Conservation (phyloP, 2,113 vertebrate genomes). For the Prionailurus viverrinus region DNA sequence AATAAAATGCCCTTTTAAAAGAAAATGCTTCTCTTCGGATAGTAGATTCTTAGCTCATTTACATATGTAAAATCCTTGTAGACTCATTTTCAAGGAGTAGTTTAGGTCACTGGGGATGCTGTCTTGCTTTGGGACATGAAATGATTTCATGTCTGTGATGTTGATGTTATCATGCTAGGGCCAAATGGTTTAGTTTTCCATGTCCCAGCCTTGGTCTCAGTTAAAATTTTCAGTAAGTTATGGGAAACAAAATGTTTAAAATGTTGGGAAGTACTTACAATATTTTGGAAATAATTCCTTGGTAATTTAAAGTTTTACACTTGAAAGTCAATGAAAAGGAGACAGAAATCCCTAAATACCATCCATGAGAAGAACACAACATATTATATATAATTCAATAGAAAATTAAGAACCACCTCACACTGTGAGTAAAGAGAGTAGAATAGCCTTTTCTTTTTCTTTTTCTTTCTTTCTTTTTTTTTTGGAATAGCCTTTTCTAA, state of each 20-base stretch:
- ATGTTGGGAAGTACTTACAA: background rate
- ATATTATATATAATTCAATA: background rate
- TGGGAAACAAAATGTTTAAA: background rate
- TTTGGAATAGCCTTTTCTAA: background rate
- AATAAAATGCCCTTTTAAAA: background rate
- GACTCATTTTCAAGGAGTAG: background rate
- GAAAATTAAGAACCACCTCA: slow-evolving; percentile 5
- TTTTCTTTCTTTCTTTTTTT: too few relatives aligned
- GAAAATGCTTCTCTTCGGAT: slow-evolving; percentile 23
- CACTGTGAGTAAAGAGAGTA: background rate
- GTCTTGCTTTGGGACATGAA: background rate
- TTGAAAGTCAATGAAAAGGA: slow-evolving; percentile 24
- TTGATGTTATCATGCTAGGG: background rate
- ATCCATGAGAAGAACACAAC: background rate
- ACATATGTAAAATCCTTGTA: background rate
- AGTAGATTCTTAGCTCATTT: background rate
- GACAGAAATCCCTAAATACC: slow-evolving; percentile 1
- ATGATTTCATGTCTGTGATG: background rate
- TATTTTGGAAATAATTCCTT: slow-evolving; percentile 42
- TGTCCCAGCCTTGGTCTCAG: background rate
- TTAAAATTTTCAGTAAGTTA: background rate
- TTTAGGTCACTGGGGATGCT: background rate
- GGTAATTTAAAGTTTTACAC: slow-evolving; percentile 13
- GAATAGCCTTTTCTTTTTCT: background rate
- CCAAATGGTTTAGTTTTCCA: background rate